Evolutionary conservation across 2,888 invertebrate species (phyloP), one percentile per base, ranked within the genome.

Genomic region (Artemia sinica): DNA sequence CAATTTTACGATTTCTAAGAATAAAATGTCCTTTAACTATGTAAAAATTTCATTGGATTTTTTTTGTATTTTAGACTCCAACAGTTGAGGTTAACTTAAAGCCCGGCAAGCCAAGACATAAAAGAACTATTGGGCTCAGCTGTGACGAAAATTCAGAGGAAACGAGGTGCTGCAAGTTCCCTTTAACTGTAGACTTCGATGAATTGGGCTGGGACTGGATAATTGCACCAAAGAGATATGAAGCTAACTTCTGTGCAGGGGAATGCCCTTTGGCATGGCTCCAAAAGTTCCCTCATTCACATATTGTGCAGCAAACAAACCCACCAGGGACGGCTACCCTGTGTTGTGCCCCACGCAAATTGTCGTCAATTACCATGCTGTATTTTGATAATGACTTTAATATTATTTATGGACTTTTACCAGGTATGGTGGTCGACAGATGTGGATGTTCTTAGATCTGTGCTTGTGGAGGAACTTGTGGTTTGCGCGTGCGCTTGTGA

Each of bases 181-280:
- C 94, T 0, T 82, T 96, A 65, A 86, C 86, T 13, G 91, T 97
- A 14, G 91, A 95, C 81, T 97, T 97, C 78, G 89, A 89, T 74
- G 86, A 87, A 76, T 93, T 96, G 76, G 94, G 94, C 49, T 96
- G 95, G 93, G 91, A 95, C 77, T 97, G 94, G 87, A 90, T 97
- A 75, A 91, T 97, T 71, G 94, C 94, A 0, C 97, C 97, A 0
- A 91, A 91, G 75, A 83, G 86, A 74, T 97, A 95, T 81, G 89
- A 91, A 75, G 95, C 96, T 9, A 91, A 92, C 80, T 94, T 94
- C 80, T 97, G 97, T 80, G 86, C 90, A 69, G 95, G 97, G 9
- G 91, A 94, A 75, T 97, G 97, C 78, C 88, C 89, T 0, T 87
- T 86, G 79, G 86, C 90, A 68, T 91, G 91, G 77, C 80, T 91